These are phyloP conservation scores for Meghimatium bilineatum DNA, from an alignment of 2,888 invertebrate genomes.

Conservation along the genomic window DNA sequence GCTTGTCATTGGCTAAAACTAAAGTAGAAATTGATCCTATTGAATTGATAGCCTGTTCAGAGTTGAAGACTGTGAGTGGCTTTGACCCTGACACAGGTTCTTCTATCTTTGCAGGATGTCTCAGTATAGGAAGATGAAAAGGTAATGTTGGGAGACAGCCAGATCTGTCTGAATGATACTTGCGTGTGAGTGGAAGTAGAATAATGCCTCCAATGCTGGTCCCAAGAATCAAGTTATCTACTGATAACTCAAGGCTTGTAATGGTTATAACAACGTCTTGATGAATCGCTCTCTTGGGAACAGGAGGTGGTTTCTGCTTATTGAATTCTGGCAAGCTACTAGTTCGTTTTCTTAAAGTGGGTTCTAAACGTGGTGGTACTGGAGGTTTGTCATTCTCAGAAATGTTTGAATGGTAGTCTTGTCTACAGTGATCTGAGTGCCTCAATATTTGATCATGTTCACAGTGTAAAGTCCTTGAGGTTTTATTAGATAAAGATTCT, in stretches of 20 bases:
- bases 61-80: conserved; percentile 2
- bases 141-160: background rate
- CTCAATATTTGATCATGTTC: background rate
- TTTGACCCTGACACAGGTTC: background rate
- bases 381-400: background rate
- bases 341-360: background rate
- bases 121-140: conserved; percentile 8
- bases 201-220: conserved; percentile 63
- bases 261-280: background rate
- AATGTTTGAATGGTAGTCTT: too few species aligned
- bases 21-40: conserved; percentile 3
- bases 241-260: conserved; percentile 19
- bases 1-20: background rate
- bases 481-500: background rate
- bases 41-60: background rate
- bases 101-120: conserved; percentile 16
- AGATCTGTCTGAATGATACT: background rate
- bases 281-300: background rate
- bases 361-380: background rate
- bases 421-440: background rate
- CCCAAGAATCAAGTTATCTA: conserved; percentile 61
- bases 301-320: conserved; percentile 13
- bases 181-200: conserved; percentile 16
- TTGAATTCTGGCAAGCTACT: background rate
- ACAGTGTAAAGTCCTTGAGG: background rate